Percentiles rank a stretch among this genome's conserved stretches.
phyloP scores from a whole-genome alignment of 2,797 vertebrate genomes.

The Kryptolebias ocellatus region DNA sequence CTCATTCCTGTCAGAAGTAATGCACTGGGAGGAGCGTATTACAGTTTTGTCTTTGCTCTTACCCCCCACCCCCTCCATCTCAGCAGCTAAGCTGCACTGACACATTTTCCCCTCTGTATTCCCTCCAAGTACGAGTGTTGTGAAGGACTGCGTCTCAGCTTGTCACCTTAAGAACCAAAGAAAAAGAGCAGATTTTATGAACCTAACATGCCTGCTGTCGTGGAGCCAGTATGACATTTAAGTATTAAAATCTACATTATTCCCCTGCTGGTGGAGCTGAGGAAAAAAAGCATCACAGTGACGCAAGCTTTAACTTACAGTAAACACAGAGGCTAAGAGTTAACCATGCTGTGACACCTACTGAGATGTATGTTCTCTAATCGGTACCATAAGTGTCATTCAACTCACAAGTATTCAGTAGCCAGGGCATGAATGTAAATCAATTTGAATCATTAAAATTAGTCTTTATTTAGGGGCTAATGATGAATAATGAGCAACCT shows the following conservation, averaged over 20 bases:
- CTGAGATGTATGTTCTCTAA: slow-evolving; percentile 25
- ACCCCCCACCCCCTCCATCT: slow-evolving; percentile 14
- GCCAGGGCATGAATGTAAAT: slow-evolving; percentile 28
- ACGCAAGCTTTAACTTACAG: slow-evolving; percentile 53
- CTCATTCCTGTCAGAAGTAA: slow-evolving; percentile 54
- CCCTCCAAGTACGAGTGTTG: slow-evolving; percentile 38
- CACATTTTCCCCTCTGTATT: slow-evolving; percentile 53
- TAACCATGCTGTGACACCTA: slow-evolving; percentile 9
- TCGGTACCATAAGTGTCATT: slow-evolving; percentile 24
- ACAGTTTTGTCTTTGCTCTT: slow-evolving; percentile 50
- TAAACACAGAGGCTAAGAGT: slow-evolving; percentile 49
- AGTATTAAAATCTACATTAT: slow-evolving; percentile 72
- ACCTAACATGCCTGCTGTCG: slow-evolving; percentile 62
- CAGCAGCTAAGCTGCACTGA: slow-evolving; percentile 49
- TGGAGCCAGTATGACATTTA: slow-evolving; percentile 62
- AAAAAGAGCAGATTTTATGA: slow-evolving; percentile 69
- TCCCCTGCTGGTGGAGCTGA: slow-evolving; percentile 55
- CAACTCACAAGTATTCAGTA: slow-evolving; percentile 12
- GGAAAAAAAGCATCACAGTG: slow-evolving; percentile 41
- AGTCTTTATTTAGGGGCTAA: slow-evolving; percentile 55
- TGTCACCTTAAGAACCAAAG: slow-evolving; percentile 68
- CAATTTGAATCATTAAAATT: slow-evolving; percentile 30
- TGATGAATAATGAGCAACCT: slow-evolving; percentile 45
- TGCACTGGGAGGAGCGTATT: slow-evolving; percentile 45
- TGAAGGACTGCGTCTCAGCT: slow-evolving; percentile 63